These are phyloP conservation scores for Muschampia plurimacula DNA, from an alignment of 2,888 invertebrate genomes.

Conservation along the genomic window DNA sequence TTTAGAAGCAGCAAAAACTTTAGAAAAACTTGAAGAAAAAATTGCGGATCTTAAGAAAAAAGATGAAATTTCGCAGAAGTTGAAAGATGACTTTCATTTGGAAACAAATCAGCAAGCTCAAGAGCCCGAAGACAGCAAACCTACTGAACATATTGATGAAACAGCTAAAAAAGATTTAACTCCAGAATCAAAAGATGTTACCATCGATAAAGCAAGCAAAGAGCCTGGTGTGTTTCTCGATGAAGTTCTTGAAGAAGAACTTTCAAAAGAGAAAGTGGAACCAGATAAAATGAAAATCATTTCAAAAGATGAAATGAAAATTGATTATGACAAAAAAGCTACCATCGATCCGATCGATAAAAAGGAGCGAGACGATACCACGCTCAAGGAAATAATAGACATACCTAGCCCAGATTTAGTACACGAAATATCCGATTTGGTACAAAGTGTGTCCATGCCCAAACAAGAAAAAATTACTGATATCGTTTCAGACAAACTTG, in stretches of 20 bases:
- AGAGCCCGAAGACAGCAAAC: conserved; percentile 7
- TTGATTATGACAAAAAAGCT: conserved; percentile 39
- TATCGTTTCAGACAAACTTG: conserved; percentile 71
- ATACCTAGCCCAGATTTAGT: conserved; percentile 46
- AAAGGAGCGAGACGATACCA: conserved; percentile 17
- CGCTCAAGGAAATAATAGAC: conserved; percentile 35
- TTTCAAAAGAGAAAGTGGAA: conserved; percentile 57
- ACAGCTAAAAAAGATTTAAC: conserved; percentile 42
- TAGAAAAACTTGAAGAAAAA: conserved; percentile 80
- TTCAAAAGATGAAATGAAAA: conserved; percentile 40
- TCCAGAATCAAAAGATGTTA: conserved; percentile 34
- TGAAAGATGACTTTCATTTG: conserved; percentile 8
- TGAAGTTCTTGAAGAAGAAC: conserved; percentile 63
- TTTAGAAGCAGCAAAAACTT: conserved; percentile 72
- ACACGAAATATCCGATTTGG: conserved; percentile 34
- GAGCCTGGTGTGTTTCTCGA: conserved; percentile 56
- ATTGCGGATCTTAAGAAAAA: conserved; percentile 69
- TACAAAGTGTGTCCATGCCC: conserved; percentile 22
- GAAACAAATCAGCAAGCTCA: not conserved
- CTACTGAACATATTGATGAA: conserved; percentile 28
- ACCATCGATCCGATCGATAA: conserved; percentile 38
- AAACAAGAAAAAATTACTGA: conserved; percentile 41
- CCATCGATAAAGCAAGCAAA: conserved; percentile 59
- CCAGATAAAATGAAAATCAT: conserved; percentile 48
- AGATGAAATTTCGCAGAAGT: conserved; percentile 52